Base-by-base conservation (phyloP, 2,113 vertebrate genomes). In the Oplegnathus fasciatus region DNA sequence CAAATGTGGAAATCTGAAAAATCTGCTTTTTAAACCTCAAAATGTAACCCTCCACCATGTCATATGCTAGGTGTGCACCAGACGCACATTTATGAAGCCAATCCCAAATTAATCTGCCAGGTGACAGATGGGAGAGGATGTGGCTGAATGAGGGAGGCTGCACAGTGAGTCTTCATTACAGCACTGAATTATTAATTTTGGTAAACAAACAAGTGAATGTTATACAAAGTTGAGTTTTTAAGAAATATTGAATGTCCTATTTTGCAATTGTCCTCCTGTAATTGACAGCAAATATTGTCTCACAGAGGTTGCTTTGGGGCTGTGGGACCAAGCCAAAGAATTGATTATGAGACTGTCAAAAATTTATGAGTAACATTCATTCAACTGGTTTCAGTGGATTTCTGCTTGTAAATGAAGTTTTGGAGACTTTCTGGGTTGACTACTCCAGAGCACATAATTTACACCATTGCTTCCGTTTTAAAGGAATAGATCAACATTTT, bases 61-160 rank as follows among this genome's bases (percentile, higher is more conserved):
- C 76, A 78, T 90, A 75, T 81, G 81, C 14, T 78, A 28, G 46
- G 44, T 64, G 58, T 58, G 37, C n/a, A 57, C 46, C 88, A 81
- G 74, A 58, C 24, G n/a, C 32, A 46, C 62, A 57, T 70, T 75
- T 1, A 50, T 44, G 48, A 75, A 76, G 71, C 65, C 60, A 44
- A 28, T 68, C 48, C 60, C 66, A 80, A 58, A 85, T 82, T 46
- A 75, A 79, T 88, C 66, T 87, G 77, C 22, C 26, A 52, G 37
- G 69, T 68, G 84, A 90, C 93, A 89, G 91, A 89, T 92, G 86
- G 85, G 42, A 78, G 28, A 72, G 57, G 78, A 88, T 55, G 79
- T 75, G 78, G 54, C 77, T 79, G 73, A 81, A 64, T 46, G 80
- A 79, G 71, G 58, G 42, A 75, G 82, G 71, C 73, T 79, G 86